Base-by-base conservation (phyloP, 1,140 invertebrate genomes). In the Drosophila gunungcola region DNA sequence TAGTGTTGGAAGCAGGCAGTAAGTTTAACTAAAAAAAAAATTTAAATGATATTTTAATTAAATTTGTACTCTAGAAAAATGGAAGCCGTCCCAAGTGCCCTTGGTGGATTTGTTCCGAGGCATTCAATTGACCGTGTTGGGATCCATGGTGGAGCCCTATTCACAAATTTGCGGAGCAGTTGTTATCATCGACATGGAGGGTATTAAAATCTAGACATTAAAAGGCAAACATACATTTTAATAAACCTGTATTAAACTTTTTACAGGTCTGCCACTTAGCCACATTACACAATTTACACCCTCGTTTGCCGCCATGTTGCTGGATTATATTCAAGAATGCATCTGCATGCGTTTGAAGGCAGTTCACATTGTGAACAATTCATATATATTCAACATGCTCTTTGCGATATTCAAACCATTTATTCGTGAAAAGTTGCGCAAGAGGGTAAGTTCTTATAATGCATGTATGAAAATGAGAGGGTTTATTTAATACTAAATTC, bases 371-470 rank as follows among this genome's bases (percentile, higher is more conserved):
- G 93, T 97, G 11, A 97, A 97, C 92, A 96, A 97, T 89, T 96
- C 96, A 1, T 95, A 94, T 76, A 93, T 97, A 27, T 95, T 97
- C 80, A 96, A 96, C 82, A 95, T 96, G 84, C 93, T 96, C 3
- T 97, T 95, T 78, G 94, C 95, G 41, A 93, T 97, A 39, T 96
- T 97, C 83, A 97, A 97, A 90, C 95, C 95, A 16, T 97, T 97
- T 86, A 93, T 97, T 13, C 92, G 95, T 39, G 94, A 95, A 73
- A 94, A 95, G 68, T 85, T 95, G 4, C 94, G 94, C 76, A 94
- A 95, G 69, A 92, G 93, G 39, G 94, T 95, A 7, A 57, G 67
- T 38, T 58, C 1, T 0, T 9, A 2, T 0, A 3, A 4, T 10
- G n/a, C 0, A 2, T 16, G 16, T 32, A 32, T 6, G 0, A 0